Percentiles rank a stretch among this genome's conserved stretches.
Evolutionary conservation across 2,113 vertebrate species (phyloP).

Genomic region (Thalassarche chlororhynchos): DNA sequence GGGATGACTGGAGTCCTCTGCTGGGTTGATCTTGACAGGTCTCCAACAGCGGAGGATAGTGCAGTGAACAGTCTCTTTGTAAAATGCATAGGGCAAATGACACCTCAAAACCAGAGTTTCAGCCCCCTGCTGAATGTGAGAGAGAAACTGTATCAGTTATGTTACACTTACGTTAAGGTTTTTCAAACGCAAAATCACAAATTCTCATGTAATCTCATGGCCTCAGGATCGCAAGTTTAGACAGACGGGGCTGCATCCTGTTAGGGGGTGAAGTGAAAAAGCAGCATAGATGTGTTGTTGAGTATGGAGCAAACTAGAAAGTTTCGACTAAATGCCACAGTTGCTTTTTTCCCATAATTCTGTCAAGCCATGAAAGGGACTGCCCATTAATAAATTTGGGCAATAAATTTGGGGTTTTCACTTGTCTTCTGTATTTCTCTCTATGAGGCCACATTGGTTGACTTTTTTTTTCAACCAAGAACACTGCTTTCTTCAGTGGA

Average conservation of each 20-base stretch:
- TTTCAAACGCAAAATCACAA: neutral
- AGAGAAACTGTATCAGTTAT: neutral
- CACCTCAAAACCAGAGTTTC: neutral
- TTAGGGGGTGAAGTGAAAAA: neutral
- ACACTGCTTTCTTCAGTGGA: neutral
- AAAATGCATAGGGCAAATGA: fast-evolving
- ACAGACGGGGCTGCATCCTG: neutral
- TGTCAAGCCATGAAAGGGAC: neutral
- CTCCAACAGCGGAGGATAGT: neutral
- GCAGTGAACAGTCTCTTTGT: neutral
- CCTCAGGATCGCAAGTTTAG: neutral
- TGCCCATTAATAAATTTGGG: neutral
- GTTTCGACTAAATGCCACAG: neutral
- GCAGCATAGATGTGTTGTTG: neutral
- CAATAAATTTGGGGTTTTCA: neutral
- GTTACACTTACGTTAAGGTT: neutral
- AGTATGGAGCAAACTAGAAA: neutral
- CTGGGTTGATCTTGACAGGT: neutral
- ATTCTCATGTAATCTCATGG: neutral
- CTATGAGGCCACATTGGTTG: neutral
- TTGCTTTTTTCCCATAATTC: neutral
- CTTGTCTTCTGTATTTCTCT: neutral
- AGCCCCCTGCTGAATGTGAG: neutral
- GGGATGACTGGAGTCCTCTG: neutral
- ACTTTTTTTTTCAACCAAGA: neutral